These are phyloP conservation scores for Apogon talboti DNA, from an alignment of 2,797 vertebrate genomes.

Conservation along the genomic window DNA sequence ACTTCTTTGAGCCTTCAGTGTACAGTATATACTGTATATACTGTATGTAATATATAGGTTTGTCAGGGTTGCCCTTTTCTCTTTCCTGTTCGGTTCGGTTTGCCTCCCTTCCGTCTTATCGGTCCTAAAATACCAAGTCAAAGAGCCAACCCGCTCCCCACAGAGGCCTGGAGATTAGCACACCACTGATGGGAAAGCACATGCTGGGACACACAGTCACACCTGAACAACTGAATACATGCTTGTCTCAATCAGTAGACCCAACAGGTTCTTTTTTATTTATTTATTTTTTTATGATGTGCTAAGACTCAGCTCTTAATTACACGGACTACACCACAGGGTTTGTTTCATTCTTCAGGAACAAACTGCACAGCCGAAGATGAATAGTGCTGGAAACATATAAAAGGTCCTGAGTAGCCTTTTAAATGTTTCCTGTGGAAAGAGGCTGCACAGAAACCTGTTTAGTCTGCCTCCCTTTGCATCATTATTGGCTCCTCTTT, in stretches of 20 bases:
- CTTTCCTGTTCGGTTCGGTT: background rate
- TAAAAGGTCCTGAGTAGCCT: constrained; percentile 1
- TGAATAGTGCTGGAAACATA: background rate
- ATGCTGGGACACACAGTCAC: background rate
- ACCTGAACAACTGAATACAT: constrained; percentile 6
- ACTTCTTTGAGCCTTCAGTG: no score
- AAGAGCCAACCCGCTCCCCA: background rate
- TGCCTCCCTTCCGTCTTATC: background rate
- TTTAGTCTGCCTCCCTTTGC: constrained; percentile 7
- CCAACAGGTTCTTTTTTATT: background rate
- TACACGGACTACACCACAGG: background rate
- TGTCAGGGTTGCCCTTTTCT: background rate
- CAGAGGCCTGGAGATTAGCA: constrained; percentile 6
- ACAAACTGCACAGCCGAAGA: background rate
- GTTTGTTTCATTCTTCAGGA: background rate
- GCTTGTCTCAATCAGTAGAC: constrained; percentile 6
- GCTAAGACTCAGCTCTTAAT: constrained; percentile 12
- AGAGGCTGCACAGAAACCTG: constrained; percentile 2
- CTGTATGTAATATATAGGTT: no score
- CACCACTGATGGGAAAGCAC: background rate
- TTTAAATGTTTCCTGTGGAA: constrained; percentile 18
- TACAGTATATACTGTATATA: no score
- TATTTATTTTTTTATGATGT: background rate
- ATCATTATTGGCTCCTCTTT: constrained; percentile 29
- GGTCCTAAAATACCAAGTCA: background rate